Evolutionary conservation across 2,113 vertebrate genomes (phyloP).

Genomic region (Gila orcuttii): DNA sequence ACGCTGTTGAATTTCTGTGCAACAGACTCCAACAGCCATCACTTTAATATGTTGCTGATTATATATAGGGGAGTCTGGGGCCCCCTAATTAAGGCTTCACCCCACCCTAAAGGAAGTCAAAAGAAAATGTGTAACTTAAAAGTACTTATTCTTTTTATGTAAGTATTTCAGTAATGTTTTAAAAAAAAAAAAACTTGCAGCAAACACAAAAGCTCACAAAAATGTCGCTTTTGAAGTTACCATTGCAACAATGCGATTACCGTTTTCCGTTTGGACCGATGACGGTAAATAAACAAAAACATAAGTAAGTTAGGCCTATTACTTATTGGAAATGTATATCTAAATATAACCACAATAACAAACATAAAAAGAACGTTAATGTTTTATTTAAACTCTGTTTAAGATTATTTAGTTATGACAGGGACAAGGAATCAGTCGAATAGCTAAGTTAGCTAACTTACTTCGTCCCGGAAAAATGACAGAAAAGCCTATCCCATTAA

Average conservation of each 20-base stretch:
- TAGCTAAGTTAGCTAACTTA: not conserved
- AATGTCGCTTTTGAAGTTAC: not conserved
- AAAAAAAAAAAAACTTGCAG: not conserved
- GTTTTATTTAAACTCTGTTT: not conserved
- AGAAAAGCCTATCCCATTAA: not conserved
- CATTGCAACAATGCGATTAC: not conserved
- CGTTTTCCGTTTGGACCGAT: not conserved
- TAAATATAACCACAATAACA: not conserved
- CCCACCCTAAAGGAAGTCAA: not conserved
- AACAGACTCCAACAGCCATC: conserved; percentile 56
- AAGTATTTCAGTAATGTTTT: not conserved
- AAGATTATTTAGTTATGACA: not conserved
- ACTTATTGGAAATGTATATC: not conserved
- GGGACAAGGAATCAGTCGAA: not conserved
- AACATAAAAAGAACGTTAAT: not conserved
- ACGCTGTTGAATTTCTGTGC: conserved; percentile 45
- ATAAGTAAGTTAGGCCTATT: not conserved
- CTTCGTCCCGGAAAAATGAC: not conserved
- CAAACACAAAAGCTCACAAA: not conserved
- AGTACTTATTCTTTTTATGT: not conserved
- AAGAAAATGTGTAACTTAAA: not conserved
- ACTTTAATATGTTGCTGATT: not conserved
- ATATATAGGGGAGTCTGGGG: not conserved
- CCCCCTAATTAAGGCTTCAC: conserved; percentile 5
- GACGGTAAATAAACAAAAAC: not conserved